Percentiles rank a stretch among this genome's conserved stretches.
phyloP scores from a whole-genome alignment of 2,797 vertebrate genomes.

The Muscicapa striata region DNA sequence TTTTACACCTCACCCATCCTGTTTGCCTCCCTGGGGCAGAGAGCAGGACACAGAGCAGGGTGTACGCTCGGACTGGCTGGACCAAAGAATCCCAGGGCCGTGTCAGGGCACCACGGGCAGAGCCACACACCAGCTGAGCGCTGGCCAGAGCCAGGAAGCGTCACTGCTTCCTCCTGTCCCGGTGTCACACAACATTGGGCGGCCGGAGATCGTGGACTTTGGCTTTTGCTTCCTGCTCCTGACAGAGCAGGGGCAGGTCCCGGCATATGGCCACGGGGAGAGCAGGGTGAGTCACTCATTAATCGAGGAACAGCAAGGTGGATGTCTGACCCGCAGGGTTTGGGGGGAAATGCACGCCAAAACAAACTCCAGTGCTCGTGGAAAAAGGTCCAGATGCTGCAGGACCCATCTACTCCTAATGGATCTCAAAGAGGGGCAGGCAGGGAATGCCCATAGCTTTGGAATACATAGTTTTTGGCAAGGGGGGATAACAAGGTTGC shows the following conservation, averaged over 20 bases:
- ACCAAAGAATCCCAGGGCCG: background rate
- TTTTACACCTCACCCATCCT: constrained; percentile 60
- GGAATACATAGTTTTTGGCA: background rate
- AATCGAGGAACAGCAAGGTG: background rate
- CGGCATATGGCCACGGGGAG: fast-evolving
- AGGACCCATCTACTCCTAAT: background rate
- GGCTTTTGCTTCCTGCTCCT: constrained; percentile 38
- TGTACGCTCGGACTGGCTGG: background rate
- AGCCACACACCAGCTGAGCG: background rate
- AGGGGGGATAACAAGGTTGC: background rate
- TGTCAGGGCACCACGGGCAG: background rate
- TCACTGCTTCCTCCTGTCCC: constrained; percentile 31
- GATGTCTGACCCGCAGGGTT: fast-evolving
- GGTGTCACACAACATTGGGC: background rate
- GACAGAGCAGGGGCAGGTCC: background rate
- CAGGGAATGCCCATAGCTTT: background rate
- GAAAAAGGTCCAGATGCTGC: background rate
- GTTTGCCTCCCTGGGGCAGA: background rate
- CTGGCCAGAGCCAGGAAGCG: background rate
- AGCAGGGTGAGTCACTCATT: background rate
- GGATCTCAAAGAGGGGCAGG: background rate
- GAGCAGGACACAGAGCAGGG: background rate
- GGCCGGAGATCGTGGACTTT: background rate
- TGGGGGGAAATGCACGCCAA: fast-evolving
- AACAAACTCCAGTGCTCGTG: background rate